Evolutionary conservation across 2,113 vertebrate genomes (phyloP), one percentile per base, ranked within the genome.

Genomic region (Pangasianodon hypophthalmus): DNA sequence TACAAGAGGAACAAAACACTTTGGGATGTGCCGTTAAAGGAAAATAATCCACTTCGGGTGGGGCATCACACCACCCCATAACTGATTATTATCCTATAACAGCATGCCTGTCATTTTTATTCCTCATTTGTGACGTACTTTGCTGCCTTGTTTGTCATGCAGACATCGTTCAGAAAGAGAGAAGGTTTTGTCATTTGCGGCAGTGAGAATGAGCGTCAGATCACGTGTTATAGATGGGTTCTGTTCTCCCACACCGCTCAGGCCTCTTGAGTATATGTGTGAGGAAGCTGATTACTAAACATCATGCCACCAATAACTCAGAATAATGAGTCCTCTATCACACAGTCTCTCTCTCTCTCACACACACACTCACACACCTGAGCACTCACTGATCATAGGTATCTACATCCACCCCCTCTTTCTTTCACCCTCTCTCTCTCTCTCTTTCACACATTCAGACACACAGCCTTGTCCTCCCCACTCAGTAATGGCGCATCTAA

Each of bases 401-500:
- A 50, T 79, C 75, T 50, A 50, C 46, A 79, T 50, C 75, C 75
- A 50, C 37, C 64, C 29, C 41, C 37, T 16, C 69, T 48, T 0
- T 56, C 50, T 60, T 19, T 21, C 71, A 44, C 73, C 58, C 21
- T 58, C 69, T 26, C 41, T 77, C 21, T 58, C 69, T 26, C 41
- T 77, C 29, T 77, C 14, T 37, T 32, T 19, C 60, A n/a, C 26
- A n/a, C 13, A 29, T 85, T 62, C 37, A 64, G 8, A 80, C 16
- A 80, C 44, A 32, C 14, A 7, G 19, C 3, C 79, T 32, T 29
- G 41, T 87, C 37, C 58, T 62, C 13, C 54, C 24, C n/a, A 3
- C n/a, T 83, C 24, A 62, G 58, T 50, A 87, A 88, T 90, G 71
- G 84, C 71, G 82, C 50, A 73, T 91, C 86, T 46, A 89, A 88